Evolutionary conservation across 2,797 vertebrate species (phyloP).

Genomic region (Moxostoma hubbsi): DNA sequence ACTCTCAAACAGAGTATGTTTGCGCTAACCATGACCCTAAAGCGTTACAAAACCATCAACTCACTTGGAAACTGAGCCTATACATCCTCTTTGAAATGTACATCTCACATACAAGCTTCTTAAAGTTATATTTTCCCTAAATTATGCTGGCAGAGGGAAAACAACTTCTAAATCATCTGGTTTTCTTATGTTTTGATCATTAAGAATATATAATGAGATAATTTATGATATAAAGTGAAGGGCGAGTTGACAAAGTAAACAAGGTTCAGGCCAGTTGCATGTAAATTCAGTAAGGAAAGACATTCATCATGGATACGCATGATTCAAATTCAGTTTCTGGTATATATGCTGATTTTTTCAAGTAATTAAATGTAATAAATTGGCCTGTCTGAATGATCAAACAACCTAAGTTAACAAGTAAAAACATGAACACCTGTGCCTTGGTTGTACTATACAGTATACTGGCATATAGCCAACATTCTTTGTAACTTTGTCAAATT

Average conservation of each 20-base stretch:
- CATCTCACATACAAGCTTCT: constrained; percentile 11
- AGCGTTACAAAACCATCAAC: constrained; percentile 31
- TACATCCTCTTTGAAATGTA: constrained; percentile 33
- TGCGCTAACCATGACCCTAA: constrained; percentile 27
- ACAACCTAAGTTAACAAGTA: background rate
- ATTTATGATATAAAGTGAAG: constrained; percentile 26
- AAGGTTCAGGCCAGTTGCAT: constrained; percentile 22
- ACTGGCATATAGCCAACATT: background rate
- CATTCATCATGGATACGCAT: constrained; percentile 31
- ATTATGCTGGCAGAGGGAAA: constrained; percentile 26
- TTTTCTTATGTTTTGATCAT: constrained; percentile 38
- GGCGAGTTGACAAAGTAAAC: constrained; percentile 35
- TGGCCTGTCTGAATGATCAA: background rate
- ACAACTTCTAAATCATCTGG: constrained; percentile 34
- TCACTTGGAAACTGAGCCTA: constrained; percentile 3
- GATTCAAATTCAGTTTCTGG: constrained; percentile 37
- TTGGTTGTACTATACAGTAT: background rate
- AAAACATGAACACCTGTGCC: background rate
- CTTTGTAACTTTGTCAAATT: background rate
- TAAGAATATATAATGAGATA: constrained; percentile 34
- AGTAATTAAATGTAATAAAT: background rate
- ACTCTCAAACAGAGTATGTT: constrained; percentile 6
- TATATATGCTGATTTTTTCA: constrained; percentile 12
- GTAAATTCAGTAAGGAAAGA: constrained; percentile 10
- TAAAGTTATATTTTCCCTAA: background rate